Percentiles rank a stretch among this genome's conserved stretches.
These are phyloP conservation scores for Cottus gobio DNA, from an alignment of 2,113 vertebrate species.

Conservation along the genomic window DNA sequence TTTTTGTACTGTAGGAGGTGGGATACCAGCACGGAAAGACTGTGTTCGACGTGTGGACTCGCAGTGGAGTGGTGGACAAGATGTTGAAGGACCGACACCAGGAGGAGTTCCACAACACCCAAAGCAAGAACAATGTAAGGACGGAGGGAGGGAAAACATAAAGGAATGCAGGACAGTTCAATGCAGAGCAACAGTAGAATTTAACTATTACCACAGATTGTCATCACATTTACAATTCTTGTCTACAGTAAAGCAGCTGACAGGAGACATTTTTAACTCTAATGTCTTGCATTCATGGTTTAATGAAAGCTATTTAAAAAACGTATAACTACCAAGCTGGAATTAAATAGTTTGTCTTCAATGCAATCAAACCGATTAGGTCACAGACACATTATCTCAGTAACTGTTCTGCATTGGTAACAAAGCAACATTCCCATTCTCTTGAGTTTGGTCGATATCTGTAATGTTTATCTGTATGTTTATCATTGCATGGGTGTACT, in stretches of 20 bases:
- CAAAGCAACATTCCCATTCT: neutral
- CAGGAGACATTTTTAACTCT: neutral
- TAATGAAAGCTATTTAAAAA: neutral
- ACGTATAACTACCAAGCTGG: neutral
- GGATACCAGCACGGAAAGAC: conserved; percentile 95
- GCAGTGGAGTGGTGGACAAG: conserved; percentile 92
- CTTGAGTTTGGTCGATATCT: neutral
- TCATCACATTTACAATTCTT: neutral
- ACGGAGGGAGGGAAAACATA: neutral
- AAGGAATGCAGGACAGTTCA: neutral
- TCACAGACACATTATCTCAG: neutral
- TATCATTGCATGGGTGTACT: neutral
- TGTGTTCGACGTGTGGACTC: conserved; percentile 92
- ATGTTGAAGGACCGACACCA: conserved; percentile 92
- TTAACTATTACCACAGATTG: neutral
- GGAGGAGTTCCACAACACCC: conserved; percentile 88
- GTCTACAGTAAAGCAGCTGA: neutral
- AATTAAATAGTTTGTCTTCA: neutral
- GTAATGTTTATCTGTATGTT: neutral
- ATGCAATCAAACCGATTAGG: neutral
- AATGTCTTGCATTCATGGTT: neutral
- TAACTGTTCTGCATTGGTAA: neutral
- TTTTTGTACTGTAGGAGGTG: conserved; percentile 85
- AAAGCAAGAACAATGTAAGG: conserved; percentile 84
- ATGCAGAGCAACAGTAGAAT: neutral